Base-by-base conservation (phyloP, 2,888 invertebrate genomes). In the Melipona beecheii region DNA sequence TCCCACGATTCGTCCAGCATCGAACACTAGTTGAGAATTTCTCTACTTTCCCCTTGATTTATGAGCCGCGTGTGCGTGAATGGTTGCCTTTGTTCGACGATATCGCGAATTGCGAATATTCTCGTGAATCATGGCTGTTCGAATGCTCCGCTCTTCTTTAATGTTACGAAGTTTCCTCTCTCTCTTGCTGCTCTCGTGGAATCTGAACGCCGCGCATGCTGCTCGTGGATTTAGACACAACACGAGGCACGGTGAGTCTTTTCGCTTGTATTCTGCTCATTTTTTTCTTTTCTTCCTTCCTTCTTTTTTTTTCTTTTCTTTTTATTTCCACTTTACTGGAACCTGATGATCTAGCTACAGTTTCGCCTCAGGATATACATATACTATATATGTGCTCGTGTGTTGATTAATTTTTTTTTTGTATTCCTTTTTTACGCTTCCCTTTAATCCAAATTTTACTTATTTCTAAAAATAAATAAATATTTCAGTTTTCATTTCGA, bases 181-280 rank as follows among this genome's bases (percentile, higher is more conserved):
- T 72, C 87, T 77, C 78, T 87, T 71, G 60, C 88, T 81, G 77
- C n/a, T 83, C 24, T 83, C 86, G 50, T 88, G 86, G 86, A 81
- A 85, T 58, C 74, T 85, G 62, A 72, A 84, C 70, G 77, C 60
- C 75, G 87, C 84, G 65, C 81, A 75, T 54, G 91, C 90, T n/a
- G 87, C 78, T 56, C 91, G 90, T 58, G 91, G 92, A 87, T 91
- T 91, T 84, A 87, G 92, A 70, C 91, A 91, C 64, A 90, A 80
- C 80, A 77, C 88, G 73, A 90, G 83, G 70, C 88, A 91, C 77
- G 91, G 92, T 92, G 64, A 89, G 91, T 79, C 1, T 31, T 66
- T 52, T 49, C 24, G 17, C 24, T 68, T 66, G 21, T 60, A 21
- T 50, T 72, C 15, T 49, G 2, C 43, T 52, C 31, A 15, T 13